Evolutionary conservation across 2,888 invertebrate genomes (phyloP), one percentile per base, ranked within the genome.

Genomic region (Serrognathus titanus): DNA sequence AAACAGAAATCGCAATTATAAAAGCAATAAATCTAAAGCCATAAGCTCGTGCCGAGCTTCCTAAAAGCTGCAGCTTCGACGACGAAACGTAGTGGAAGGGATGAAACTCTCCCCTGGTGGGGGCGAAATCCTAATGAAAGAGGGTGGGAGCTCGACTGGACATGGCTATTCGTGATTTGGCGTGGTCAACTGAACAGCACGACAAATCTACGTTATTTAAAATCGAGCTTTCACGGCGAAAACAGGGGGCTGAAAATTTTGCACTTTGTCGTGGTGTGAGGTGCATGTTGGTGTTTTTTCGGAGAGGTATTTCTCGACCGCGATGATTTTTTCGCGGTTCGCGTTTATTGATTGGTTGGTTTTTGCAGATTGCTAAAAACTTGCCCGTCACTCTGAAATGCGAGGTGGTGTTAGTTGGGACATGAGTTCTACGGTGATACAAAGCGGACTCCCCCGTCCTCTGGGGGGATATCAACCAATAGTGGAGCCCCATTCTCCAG

Each of bases 401-500:
- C 66, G 67, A 66, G 70, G 69, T 51, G 66, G 67, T 53, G 65
- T 60, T 48, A 62, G 66, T 43, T 66, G 61, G 60, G 68, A 72
- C 52, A 73, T 73, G 71, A 67, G 66, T 58, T 69, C 74, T 5
- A 66, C 72, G 12, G 69, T 66, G 57, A 59, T 71, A 9, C 72
- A 69, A 63, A 68, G 69, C 55, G 68, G 68, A 31, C 55, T 59
- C 51, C 65, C 64, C 11, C 67, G 67, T 48, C 67, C 69, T 41
- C 57, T 68, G 31, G 69, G 71, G 37, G 71, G 69, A 48, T 66
- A 66, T 58, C 70, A 69, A 57, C 64, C 65, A 11, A 66, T 71
- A 53, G 66, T 69, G 67, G 71, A 70, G 53, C 69, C 72, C 3
- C 68, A 69, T 35, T 72, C 73, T 5, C 74, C 73, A 9, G 69